Evolutionary conservation across 2,113 vertebrate genomes (phyloP).

Genomic region (Parotia lawesii): DNA sequence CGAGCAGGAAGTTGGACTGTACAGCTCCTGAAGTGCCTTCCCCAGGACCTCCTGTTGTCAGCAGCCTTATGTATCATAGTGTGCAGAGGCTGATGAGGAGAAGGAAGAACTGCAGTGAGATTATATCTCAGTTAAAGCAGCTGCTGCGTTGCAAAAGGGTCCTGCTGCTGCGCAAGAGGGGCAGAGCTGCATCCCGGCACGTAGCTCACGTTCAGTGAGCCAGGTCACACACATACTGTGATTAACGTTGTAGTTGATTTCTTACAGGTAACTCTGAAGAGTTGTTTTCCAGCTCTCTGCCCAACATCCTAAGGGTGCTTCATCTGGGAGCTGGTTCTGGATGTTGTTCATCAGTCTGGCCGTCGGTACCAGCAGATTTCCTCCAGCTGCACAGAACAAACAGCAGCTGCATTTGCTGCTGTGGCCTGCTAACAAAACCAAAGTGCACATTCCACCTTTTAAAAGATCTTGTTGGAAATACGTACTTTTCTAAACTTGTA

Average conservation of each 20-base stretch:
- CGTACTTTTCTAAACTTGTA: neutral
- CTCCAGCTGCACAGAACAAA: neutral
- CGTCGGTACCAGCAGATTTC: accelerated
- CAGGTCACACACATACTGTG: neutral
- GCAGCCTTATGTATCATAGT: accelerated
- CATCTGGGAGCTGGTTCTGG: neutral
- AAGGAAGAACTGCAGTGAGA: neutral
- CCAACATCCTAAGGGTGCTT: neutral
- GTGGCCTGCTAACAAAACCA: neutral
- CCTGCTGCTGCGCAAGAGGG: neutral
- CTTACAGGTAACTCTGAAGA: neutral
- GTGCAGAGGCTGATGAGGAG: neutral
- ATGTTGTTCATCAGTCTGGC: neutral
- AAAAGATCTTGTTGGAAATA: neutral
- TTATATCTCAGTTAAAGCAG: neutral
- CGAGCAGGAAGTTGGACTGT: neutral
- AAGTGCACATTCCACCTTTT: neutral
- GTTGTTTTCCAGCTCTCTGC: neutral
- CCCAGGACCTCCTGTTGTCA: neutral
- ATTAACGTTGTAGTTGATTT: neutral
- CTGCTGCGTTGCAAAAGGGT: neutral
- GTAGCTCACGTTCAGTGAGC: neutral
- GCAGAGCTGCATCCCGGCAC: neutral
- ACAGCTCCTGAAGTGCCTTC: neutral
- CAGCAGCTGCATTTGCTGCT: neutral